phyloP scores from a whole-genome alignment of 2,888 invertebrate species.

The Ochropleura plecta region DNA sequence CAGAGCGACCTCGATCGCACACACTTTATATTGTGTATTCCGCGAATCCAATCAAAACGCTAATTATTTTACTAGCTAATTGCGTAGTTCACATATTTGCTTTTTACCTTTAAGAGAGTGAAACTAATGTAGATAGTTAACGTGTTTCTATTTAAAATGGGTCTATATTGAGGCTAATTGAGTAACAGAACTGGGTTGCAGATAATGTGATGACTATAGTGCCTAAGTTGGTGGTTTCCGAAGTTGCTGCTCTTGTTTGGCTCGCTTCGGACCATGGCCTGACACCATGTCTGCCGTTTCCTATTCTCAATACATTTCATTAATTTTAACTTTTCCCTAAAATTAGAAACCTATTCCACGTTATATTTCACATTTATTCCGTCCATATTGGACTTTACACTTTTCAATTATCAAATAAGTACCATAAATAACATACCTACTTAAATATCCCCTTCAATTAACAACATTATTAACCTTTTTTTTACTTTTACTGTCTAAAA shows the following conservation, averaged over 20 bases:
- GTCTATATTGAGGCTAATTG: not conserved
- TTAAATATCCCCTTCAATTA: not conserved
- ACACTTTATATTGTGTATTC: conserved; percentile 65
- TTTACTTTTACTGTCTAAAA: too few relatives aligned
- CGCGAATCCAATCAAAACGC: conserved; percentile 67
- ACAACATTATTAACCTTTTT: conserved; percentile 16
- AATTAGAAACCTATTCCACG: conserved; percentile 22
- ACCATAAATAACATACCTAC: conserved; percentile 11
- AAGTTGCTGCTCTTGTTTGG: too few relatives aligned
- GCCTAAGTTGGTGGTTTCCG: too few relatives aligned
- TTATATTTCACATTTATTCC: conserved; percentile 5
- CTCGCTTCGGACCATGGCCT: too few relatives aligned
- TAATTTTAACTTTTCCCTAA: conserved; percentile 1
- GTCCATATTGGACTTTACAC: conserved; percentile 18
- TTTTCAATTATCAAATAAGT: conserved; percentile 28
- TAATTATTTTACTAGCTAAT: conserved; percentile 64
- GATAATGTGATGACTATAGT: not conserved
- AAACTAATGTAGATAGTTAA: conserved; percentile 24
- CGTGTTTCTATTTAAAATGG: conserved; percentile 31
- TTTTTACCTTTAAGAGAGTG: conserved; percentile 33
- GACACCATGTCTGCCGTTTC: too few relatives aligned
- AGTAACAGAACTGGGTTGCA: not conserved
- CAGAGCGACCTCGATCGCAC: conserved; percentile 68
- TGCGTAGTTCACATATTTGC: conserved; percentile 31
- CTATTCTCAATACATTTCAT: not conserved